phyloP scores from a whole-genome alignment of 2,113 vertebrate species.

The Myrmecophaga tridactyla region DNA sequence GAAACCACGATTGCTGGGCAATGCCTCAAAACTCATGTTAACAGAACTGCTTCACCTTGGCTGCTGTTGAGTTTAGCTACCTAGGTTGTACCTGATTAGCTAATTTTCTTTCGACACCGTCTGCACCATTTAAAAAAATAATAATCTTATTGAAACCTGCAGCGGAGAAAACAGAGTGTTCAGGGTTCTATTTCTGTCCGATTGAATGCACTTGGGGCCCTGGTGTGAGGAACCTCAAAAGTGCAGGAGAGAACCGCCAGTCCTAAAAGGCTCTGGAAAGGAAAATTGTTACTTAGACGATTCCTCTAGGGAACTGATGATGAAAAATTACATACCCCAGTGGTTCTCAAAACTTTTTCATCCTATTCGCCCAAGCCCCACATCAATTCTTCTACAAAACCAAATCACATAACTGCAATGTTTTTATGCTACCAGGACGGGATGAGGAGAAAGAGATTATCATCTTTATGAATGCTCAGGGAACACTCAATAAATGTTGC shows the following conservation, averaged over 20 bases:
- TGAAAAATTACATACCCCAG: not conserved
- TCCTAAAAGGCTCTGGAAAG: conserved; percentile 1
- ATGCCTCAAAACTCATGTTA: not conserved
- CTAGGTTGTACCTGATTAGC: not conserved
- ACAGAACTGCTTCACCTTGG: not conserved
- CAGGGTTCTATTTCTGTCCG: not conserved
- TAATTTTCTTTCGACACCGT: not conserved
- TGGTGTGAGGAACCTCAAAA: not conserved
- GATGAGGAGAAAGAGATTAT: conserved; percentile 49
- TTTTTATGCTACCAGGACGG: conserved; percentile 17
- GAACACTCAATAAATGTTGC: not conserved
- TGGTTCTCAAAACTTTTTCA: not conserved
- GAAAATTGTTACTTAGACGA: not conserved
- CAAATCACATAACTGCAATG: not conserved
- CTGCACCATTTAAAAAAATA: not conserved
- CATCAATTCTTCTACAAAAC: conserved; percentile 2
- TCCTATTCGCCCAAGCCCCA: not conserved
- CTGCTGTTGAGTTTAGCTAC: not conserved
- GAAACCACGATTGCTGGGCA: not conserved
- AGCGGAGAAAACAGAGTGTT: not conserved
- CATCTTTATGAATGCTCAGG: conserved; percentile 19
- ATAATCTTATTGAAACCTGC: not conserved
- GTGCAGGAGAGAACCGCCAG: not conserved
- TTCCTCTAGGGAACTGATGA: not conserved
- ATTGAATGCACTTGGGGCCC: not conserved